Evolutionary conservation across 64 coral and sea anemone genomes (phyloP).

Genomic region (Anthopleura sola): DNA sequence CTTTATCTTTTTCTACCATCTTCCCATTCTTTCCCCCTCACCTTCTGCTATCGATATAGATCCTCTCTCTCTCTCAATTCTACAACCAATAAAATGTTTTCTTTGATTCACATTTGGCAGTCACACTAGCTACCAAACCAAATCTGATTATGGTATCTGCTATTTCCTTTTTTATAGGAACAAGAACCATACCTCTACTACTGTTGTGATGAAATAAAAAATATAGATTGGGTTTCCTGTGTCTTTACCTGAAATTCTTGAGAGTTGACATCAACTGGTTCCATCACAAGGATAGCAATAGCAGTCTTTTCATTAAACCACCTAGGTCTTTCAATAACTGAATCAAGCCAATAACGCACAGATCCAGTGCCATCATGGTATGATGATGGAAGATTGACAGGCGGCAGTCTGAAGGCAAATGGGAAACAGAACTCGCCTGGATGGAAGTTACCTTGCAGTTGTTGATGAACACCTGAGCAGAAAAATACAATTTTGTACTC

Average conservation of each 20-base stretch:
- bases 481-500: not conserved
- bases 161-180: too few relatives aligned
- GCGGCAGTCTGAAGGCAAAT: slow-evolving; percentile 3
- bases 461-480: not conserved
- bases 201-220: too few relatives aligned
- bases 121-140: too few relatives aligned
- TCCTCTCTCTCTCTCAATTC: too few relatives aligned
- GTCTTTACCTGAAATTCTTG: not conserved
- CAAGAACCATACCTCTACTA: too few relatives aligned
- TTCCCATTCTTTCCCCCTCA: too few relatives aligned
- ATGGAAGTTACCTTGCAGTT: not conserved
- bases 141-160: too few relatives aligned
- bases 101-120: too few relatives aligned
- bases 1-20: too few relatives aligned
- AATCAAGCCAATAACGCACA: not conserved
- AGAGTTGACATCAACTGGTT: not conserved
- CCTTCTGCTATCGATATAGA: too few relatives aligned
- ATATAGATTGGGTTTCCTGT: not conserved
- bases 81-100: too few relatives aligned
- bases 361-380: not conserved
- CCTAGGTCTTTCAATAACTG: slow-evolving; percentile 1
- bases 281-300: not conserved
- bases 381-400: slow-evolving; percentile 10
- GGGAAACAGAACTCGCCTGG: not conserved
- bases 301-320: slow-evolving; percentile 16